Conservation (phyloP, 2,888 invertebrate genomes). For the Eristalis arbustorum region DNA sequence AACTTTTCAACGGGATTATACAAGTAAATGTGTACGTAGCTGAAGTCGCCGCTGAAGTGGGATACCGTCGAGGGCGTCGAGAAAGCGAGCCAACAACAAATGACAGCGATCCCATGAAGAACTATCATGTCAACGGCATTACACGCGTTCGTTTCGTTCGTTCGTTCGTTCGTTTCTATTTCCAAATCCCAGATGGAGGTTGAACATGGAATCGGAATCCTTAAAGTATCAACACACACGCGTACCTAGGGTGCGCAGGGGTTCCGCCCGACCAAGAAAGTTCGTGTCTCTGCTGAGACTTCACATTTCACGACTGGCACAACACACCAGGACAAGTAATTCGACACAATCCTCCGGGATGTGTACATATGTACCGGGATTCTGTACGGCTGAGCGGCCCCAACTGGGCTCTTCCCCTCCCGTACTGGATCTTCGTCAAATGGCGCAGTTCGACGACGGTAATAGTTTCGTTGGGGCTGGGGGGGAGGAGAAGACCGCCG, state of each 20-base stretch:
- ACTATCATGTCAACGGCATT: slow-evolving; percentile 66
- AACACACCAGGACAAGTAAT: slow-evolving; percentile 36
- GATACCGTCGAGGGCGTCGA: background rate
- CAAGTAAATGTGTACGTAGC: slow-evolving; percentile 7
- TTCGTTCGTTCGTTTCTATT: slow-evolving; percentile 41
- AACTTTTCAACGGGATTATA: slow-evolving; percentile 63
- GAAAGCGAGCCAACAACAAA: slow-evolving; percentile 19
- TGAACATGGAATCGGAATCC: slow-evolving; percentile 55
- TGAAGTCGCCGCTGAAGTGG: background rate
- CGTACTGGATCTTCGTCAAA: slow-evolving; percentile 30
- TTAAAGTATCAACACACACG: slow-evolving; percentile 27
- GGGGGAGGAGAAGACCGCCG: background rate
- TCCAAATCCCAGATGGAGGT: slow-evolving; percentile 54
- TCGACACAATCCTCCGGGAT: slow-evolving; percentile 21
- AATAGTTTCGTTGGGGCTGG: slow-evolving; percentile 26
- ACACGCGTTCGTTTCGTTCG: slow-evolving; percentile 53
- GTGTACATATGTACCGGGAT: slow-evolving; percentile 13
- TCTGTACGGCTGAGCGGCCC: background rate
- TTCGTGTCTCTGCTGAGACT: slow-evolving; percentile 20
- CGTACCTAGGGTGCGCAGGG: background rate
- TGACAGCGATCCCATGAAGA: slow-evolving; percentile 51
- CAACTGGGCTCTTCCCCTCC: background rate
- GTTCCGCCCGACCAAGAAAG: slow-evolving; percentile 29
- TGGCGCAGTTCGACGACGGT: slow-evolving; percentile 21
- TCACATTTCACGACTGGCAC: background rate